Evolutionary conservation across 1,140 invertebrate species (phyloP).

Genomic region (Scaptomyza montana): DNA sequence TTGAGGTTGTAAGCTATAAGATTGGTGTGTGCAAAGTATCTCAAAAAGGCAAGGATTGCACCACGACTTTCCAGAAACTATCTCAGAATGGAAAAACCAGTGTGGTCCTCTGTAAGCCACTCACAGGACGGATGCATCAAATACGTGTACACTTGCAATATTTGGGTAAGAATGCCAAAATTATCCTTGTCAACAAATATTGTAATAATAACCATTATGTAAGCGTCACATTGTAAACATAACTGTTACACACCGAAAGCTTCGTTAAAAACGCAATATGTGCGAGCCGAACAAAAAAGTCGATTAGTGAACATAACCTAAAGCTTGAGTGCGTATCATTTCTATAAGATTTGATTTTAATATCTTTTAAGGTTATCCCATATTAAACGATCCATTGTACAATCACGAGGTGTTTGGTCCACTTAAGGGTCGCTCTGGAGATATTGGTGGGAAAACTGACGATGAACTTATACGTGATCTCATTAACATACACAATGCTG

Average conservation of each 20-base stretch:
- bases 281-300: no score
- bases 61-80: constrained; percentile 94
- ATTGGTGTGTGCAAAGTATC: constrained; percentile 98
- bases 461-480: constrained; percentile 95
- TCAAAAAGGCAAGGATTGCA: constrained; percentile 95
- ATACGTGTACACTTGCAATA: constrained; percentile 99
- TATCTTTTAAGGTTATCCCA: constrained; percentile 87
- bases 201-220: no score
- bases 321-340: no score
- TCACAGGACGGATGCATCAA: constrained; percentile 99
- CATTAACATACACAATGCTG: constrained; percentile 95
- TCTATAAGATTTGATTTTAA: no score
- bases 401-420: constrained; percentile 97
- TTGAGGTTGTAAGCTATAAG: constrained; percentile 97
- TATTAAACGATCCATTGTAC: constrained; percentile 98
- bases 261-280: no score
- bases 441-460: constrained; percentile 94
- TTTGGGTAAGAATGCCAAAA: constrained; percentile 44
- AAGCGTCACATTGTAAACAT: no score
- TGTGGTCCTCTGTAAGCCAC: constrained; percentile 96
- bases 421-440: constrained; percentile 95
- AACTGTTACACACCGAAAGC: no score
- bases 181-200: no score
- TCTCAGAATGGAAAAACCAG: constrained; percentile 95
- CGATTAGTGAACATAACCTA: no score